These are phyloP conservation scores for Polyergus mexicanus DNA, from an alignment of 1,140 invertebrate species.

Conservation along the genomic window DNA sequence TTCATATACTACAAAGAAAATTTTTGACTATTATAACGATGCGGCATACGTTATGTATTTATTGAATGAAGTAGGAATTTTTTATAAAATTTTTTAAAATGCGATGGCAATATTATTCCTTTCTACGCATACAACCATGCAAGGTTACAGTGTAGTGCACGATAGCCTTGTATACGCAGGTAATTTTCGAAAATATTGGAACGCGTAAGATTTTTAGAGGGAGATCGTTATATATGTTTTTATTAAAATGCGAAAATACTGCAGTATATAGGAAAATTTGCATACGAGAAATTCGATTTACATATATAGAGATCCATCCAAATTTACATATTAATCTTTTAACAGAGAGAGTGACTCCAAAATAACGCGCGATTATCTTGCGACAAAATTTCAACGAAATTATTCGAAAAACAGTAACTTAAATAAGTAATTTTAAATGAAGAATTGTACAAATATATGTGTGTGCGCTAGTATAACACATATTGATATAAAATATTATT, in stretches of 20 bases:
- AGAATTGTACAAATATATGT: not conserved
- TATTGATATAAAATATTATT: not conserved
- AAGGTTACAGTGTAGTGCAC: not conserved
- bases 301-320: not conserved
- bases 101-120: conserved; percentile 16
- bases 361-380: not conserved
- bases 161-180: conserved; percentile 36
- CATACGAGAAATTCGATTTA: conserved; percentile 37
- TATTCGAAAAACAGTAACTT: not conserved
- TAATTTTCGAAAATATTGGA: conserved; percentile 63
- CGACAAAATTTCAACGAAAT: not conserved
- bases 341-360: not conserved
- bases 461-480: not conserved
- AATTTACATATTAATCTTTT: conserved; percentile 53
- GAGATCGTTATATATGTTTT: conserved; percentile 34
- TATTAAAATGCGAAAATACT: conserved; percentile 27
- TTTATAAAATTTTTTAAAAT: conserved; percentile 26
- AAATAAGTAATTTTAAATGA: not conserved
- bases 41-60: not conserved
- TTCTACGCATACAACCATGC: conserved; percentile 38
- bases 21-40: not conserved
- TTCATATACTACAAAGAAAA: not conserved
- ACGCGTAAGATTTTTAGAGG: conserved; percentile 14
- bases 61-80: not conserved
- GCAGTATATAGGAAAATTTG: conserved; percentile 29